phyloP scores from a whole-genome alignment of 2,797 vertebrate species.

The Parauchenoglanis ngamensis region DNA sequence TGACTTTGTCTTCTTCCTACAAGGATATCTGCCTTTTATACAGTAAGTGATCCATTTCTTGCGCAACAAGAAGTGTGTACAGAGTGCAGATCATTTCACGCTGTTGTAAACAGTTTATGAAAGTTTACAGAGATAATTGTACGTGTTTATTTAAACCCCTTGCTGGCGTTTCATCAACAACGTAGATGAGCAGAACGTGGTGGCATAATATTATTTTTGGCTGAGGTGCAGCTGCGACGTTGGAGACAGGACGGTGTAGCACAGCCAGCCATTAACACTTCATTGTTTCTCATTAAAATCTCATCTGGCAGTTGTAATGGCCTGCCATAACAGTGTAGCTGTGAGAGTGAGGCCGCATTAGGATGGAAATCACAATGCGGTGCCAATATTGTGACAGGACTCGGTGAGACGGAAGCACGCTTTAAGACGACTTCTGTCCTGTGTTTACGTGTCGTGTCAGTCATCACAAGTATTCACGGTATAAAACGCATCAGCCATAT shows the following conservation, averaged over 20 bases:
- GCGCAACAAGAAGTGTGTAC: not conserved
- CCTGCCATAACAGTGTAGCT: not conserved
- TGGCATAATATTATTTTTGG: not conserved
- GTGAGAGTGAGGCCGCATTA: not conserved
- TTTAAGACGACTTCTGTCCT: not conserved
- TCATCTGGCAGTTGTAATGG: slow-evolving; percentile 26
- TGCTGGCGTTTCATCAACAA: not conserved
- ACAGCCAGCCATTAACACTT: slow-evolving; percentile 10
- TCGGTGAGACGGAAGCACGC: not conserved
- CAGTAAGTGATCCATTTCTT: not conserved
- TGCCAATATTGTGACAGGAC: not conserved
- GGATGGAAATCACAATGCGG: not conserved
- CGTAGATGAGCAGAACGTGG: not conserved
- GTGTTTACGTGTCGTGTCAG: not conserved
- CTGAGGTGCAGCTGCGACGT: not conserved
- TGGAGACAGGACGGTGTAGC: not conserved
- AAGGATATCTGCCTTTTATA: not conserved
- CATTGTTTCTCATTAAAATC: slow-evolving; percentile 34
- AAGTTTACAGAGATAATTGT: not conserved
- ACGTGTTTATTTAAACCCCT: not conserved
- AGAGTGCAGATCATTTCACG: slow-evolving; percentile 3
- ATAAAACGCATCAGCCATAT: not conserved
- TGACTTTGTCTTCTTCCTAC: not conserved
- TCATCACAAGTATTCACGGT: not conserved
- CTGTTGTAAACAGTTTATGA: not conserved